Conservation (phyloP, 2,113 vertebrate genomes). For the Podilymbus podiceps region DNA sequence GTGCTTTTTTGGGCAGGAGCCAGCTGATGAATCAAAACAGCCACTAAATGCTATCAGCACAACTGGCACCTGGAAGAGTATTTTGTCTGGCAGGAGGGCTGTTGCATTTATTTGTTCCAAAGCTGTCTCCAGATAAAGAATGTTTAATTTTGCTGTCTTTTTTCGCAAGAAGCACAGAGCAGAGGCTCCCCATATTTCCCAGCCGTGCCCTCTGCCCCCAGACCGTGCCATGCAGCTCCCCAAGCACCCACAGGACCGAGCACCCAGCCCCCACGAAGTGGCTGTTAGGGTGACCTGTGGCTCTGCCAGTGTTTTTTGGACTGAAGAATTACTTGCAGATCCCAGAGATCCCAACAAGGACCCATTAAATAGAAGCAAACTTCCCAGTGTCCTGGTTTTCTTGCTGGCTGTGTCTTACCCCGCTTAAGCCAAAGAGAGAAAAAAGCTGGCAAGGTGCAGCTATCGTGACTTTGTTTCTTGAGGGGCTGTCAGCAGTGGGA, state of each 20-base stretch:
- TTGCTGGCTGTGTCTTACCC: not conserved
- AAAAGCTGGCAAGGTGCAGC: not conserved
- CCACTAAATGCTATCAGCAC: not conserved
- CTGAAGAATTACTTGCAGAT: not conserved
- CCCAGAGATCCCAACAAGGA: not conserved
- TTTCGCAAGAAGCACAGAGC: not conserved
- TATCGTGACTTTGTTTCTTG: not conserved
- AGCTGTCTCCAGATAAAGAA: not conserved
- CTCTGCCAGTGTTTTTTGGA: not conserved
- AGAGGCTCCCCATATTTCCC: not conserved
- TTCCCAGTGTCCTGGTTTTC: not conserved
- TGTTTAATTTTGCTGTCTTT: not conserved
- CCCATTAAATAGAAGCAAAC: not conserved
- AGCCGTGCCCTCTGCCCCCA: not conserved
- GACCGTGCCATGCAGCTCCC: rapidly evolving
- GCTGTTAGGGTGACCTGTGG: not conserved
- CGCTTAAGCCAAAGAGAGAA: not conserved
- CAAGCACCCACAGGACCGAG: not conserved
- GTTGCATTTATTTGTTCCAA: not conserved
- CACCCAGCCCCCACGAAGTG: not conserved
- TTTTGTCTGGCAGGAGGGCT: not conserved
- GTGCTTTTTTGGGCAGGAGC: not conserved
- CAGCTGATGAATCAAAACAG: not conserved
- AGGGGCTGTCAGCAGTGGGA: not conserved
- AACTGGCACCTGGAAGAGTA: not conserved